Percentiles rank a stretch among this genome's conserved stretches.
phyloP scores from a whole-genome alignment of 92 coral and sea anemone species.

The Paramuricea clavata region DNA sequence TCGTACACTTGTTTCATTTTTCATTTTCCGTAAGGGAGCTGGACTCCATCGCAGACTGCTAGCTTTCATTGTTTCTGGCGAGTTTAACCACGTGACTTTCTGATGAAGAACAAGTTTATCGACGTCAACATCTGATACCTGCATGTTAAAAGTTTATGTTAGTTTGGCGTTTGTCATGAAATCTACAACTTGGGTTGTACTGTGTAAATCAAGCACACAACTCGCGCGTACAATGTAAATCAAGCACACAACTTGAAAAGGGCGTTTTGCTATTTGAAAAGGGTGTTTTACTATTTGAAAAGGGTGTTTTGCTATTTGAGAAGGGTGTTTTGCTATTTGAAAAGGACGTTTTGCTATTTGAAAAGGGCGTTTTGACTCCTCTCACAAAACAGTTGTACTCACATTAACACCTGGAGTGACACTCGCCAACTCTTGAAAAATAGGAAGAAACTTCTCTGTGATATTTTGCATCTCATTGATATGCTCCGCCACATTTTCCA shows the following conservation, averaged over 20 bases:
- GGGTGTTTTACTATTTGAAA: too few species aligned
- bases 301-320: too few species aligned
- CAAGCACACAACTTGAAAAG: too few species aligned
- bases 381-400: not conserved
- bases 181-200: too few species aligned
- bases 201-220: too few species aligned
- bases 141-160: not conserved
- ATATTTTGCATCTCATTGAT: slow-evolving; percentile 99
- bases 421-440: slow-evolving; percentile 82
- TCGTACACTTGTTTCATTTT: slow-evolving; percentile 74
- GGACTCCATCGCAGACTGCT: slow-evolving; percentile 73
- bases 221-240: too few species aligned
- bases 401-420: slow-evolving; percentile 83
- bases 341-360: too few species aligned
- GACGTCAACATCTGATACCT: slow-evolving; percentile 95
- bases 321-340: too few species aligned
- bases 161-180: not conserved
- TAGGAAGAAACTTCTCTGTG: slow-evolving; percentile 91
- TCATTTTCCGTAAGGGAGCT: slow-evolving; percentile 80
- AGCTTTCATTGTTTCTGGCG: slow-evolving; percentile 92
- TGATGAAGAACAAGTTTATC: slow-evolving; percentile 92
- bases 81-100: slow-evolving; percentile 94
- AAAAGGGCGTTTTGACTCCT: too few species aligned
- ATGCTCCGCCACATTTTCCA: slow-evolving; percentile 95
- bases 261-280: too few species aligned